Base-by-base conservation (phyloP, 2,888 invertebrate species). In the Microctonus hyperodae region DNA sequence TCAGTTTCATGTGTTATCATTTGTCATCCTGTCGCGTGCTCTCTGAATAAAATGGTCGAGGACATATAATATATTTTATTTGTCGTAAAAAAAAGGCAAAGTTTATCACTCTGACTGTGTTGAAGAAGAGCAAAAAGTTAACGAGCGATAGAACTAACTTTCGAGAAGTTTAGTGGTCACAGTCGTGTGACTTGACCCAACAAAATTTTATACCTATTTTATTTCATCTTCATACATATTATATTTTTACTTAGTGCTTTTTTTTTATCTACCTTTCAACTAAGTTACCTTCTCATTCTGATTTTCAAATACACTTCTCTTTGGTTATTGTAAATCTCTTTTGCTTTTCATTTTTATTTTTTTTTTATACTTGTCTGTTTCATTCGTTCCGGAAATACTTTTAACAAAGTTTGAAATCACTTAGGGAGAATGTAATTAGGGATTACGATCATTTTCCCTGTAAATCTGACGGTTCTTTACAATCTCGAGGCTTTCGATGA, bases 381-480 rank as follows among this genome's bases (percentile, higher is more conserved):
- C 55, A 44, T 9, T 40, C 50, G 35, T 58, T 31, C 31, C 20
- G 31, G n/a, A 44, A 35, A 9, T 40, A 35, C 25, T 11, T 64
- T 16, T 37, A 13, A n/a, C 50, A 56, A 71, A 69, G 58, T 69
- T 64, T 33, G 31, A 13, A 57, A 64, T 61, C 48, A 25, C 53
- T 25, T 23, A 57, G 55, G 63, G 57, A 16, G 57, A 69, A 65
- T 64, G 37, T 35, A 68, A 64, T 62, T 65, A 64, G 44, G 68
- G 65, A 65, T 69, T 66, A 68, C 58, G 58, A 20, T 60, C 48
- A 68, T 68, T 69, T 62, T 50, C 68, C 40, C 16, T 25, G 10
- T 16, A 64, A 56, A 60, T 33, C 28, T 31, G 28, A 20, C 33
- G 25, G 9, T 31, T 33, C 33, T 5, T 28, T 16, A 10, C 28